Evolutionary conservation across 2,797 vertebrate species (phyloP).

Genomic region (Mormyrops boulengeri): DNA sequence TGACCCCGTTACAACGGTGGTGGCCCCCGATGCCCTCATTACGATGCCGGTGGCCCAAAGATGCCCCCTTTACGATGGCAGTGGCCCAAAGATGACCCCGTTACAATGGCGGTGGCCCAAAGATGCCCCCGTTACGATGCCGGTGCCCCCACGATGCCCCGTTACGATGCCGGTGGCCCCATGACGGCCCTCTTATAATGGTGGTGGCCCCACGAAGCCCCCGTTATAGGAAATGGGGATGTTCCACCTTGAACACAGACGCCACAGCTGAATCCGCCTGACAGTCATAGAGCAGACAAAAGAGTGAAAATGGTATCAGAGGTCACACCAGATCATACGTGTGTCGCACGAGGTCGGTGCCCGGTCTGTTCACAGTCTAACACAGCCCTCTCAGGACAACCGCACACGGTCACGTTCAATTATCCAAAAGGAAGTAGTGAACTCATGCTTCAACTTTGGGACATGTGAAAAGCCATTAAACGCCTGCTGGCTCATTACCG

Average conservation of each 20-base stretch:
- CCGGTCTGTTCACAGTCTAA: neutral
- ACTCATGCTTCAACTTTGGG: neutral
- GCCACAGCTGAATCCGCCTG: neutral
- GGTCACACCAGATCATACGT: neutral
- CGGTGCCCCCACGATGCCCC: no score
- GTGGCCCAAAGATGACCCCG: no score
- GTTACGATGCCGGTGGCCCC: neutral
- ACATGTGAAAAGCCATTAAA: neutral
- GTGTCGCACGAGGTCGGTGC: neutral
- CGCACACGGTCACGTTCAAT: neutral
- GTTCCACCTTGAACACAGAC: neutral
- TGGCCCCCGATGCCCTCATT: no score
- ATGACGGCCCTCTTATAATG: neutral
- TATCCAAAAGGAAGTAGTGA: neutral
- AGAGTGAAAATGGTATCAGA: neutral
- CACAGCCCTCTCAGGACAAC: neutral
- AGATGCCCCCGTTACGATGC: no score
- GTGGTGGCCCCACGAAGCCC: neutral
- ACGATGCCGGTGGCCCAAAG: no score
- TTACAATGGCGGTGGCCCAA: no score
- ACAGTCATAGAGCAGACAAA: neutral
- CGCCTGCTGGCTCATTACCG: neutral
- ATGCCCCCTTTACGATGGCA: no score
- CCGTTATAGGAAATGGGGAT: neutral
- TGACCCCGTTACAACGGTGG: no score